These are phyloP conservation scores for Nanger granti DNA, from an alignment of 2,113 vertebrate species.

Conservation along the genomic window DNA sequence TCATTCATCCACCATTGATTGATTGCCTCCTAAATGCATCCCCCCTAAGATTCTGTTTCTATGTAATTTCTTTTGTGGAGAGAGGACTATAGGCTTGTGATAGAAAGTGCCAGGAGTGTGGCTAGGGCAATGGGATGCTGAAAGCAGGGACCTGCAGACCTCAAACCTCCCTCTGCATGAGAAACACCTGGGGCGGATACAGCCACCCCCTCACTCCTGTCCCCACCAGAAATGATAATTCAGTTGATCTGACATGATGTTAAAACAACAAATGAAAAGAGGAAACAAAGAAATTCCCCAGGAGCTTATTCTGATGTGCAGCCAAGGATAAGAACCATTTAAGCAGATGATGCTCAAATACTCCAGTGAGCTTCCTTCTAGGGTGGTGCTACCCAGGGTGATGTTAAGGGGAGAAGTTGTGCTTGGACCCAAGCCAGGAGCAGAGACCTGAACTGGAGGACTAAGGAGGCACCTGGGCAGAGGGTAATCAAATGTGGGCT, in stretches of 20 bases:
- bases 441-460: background rate
- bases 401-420: fast-evolving
- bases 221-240: background rate
- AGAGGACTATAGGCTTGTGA: background rate
- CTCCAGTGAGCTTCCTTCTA: background rate
- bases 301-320: background rate
- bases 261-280: background rate
- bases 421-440: background rate
- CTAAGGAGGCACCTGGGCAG: background rate
- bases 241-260: background rate
- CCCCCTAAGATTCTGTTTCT: background rate
- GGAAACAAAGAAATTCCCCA: background rate
- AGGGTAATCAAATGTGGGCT: background rate
- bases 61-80: background rate
- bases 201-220: background rate
- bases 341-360: background rate
- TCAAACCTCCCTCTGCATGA: background rate
- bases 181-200: background rate
- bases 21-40: background rate
- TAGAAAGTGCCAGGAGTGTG: background rate
- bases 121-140: background rate
- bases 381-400: background rate
- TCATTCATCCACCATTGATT: background rate
- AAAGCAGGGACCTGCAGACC: background rate
- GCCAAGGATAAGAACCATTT: background rate